Evolutionary conservation across 2,888 invertebrate species (phyloP), one percentile per base, ranked within the genome.

Genomic region (Vannuccia rotundouncinata): DNA sequence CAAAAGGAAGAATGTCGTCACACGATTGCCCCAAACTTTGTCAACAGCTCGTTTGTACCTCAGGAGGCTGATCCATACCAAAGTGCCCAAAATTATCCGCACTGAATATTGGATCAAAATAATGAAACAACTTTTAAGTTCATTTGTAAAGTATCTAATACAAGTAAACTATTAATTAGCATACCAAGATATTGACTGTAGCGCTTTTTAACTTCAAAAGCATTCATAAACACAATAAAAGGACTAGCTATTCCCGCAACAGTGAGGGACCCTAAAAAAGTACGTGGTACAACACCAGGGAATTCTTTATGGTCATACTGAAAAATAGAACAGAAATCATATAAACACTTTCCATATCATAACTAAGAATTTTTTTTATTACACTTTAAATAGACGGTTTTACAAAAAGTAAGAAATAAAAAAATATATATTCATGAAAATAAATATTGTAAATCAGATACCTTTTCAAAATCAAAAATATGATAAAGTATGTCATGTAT

Each of bases 221-320:
- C 13, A 29, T 28, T 66, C 17, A 28, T 1, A 29, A 81, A 27
- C 27, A 29, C n/a, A 13, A 92, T 91, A 85, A 93, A 88, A 25
- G 97, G 97, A 79, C 92, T 91, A 1, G 94, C 91, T 73, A 95
- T 84, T 74, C 91, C 87, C 0, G 95, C 92, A 83, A 98, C 90
- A 82, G 92, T 89, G 29, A 97, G 87, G 31, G 99, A 94, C 28
- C 98, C 98, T 81, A 98, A 88, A 89, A 99, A 99, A 30, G 95
- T 93, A 83, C 99, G 91, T 78, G 99, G 98, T 81, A 99, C 99
- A 82, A 98, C 97, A 82, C 99, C 90, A 93, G 85, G 98, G 90
- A 94, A 99, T 86, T 95, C 94, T 88, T 93, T 91, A 89, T 99
- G 99, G 89, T 99, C 99, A 89, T 97, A 99, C 95, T 97, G 90